Evolutionary conservation across 1,140 invertebrate species (phyloP).

Genomic region (Planococcus citri): DNA sequence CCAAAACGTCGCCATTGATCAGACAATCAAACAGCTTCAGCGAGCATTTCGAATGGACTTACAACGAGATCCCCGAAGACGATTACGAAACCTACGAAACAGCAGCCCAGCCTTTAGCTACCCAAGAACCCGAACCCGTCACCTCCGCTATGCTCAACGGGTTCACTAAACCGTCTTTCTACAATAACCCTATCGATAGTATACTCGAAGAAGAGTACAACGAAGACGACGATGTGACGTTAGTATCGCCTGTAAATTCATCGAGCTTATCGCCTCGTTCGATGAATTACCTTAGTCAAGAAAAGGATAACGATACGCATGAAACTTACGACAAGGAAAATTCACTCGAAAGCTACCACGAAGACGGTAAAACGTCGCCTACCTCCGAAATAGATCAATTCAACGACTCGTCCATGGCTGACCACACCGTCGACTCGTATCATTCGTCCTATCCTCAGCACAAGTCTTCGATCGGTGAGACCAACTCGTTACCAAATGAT

Average conservation of each 20-base stretch:
- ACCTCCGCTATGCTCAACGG: not conserved
- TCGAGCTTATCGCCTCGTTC: conserved; percentile 14
- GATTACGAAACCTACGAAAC: not conserved
- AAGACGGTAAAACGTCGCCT: not conserved
- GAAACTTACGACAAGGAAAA: not conserved
- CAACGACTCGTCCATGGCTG: not conserved
- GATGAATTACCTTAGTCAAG: conserved; percentile 2
- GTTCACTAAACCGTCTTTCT: not conserved
- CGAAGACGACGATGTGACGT: conserved; percentile 5
- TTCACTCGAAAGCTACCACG: not conserved
- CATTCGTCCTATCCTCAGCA: not conserved
- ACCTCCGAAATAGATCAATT: not conserved
- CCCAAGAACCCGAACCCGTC: not conserved
- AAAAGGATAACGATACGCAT: not conserved
- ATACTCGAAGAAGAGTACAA: not conserved
- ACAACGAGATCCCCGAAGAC: not conserved
- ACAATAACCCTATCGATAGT: not conserved
- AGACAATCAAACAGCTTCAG: not conserved
- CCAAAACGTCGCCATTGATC: not conserved
- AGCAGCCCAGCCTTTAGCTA: not conserved
- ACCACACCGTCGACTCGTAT: not conserved
- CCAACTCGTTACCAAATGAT: not conserved
- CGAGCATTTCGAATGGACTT: conserved; percentile 5
- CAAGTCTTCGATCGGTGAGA: not conserved
- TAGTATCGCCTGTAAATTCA: conserved; percentile 1